phyloP scores from a whole-genome alignment of 2,797 vertebrate species.

The Leptodactylus fallax region DNA sequence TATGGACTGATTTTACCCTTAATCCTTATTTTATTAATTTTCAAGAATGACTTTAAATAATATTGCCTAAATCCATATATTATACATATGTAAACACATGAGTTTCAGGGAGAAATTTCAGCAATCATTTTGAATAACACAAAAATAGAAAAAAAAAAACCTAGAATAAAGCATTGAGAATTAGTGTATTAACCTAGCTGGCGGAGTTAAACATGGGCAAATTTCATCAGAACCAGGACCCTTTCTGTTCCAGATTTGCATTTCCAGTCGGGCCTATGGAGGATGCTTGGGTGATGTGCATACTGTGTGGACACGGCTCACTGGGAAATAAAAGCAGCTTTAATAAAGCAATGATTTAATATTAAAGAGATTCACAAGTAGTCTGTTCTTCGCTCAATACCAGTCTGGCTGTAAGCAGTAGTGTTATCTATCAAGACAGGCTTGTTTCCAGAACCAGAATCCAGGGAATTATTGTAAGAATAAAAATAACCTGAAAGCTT shows the following conservation, averaged over 20 bases:
- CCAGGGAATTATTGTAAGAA: not conserved
- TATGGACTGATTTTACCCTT: too few species aligned
- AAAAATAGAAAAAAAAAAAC: too few species aligned
- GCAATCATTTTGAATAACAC: too few species aligned
- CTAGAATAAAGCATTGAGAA: too few species aligned
- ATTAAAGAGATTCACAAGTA: conserved; percentile 2
- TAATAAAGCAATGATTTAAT: not conserved
- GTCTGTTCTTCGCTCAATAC: not conserved
- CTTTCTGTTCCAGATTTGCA: not conserved
- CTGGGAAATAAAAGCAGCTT: not conserved
- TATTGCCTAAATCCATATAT: too few species aligned
- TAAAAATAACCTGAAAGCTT: not conserved
- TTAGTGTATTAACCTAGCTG: too few species aligned
- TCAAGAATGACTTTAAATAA: too few species aligned
- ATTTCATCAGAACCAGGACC: not conserved
- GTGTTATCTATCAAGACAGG: not conserved
- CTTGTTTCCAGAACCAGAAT: not conserved
- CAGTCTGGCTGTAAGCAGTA: not conserved
- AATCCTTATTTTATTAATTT: too few species aligned
- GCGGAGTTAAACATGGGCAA: not conserved
- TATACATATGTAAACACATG: too few species aligned
- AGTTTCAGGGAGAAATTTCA: too few species aligned
- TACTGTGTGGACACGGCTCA: not conserved
- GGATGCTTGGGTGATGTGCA: too few species aligned
- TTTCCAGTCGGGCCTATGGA: not conserved